A percentile compares a stretch with the other conserved stretches of the same genome.
Conservation (phyloP, 2,888 invertebrate species). For the Reticulitermes lucifugus region DNA sequence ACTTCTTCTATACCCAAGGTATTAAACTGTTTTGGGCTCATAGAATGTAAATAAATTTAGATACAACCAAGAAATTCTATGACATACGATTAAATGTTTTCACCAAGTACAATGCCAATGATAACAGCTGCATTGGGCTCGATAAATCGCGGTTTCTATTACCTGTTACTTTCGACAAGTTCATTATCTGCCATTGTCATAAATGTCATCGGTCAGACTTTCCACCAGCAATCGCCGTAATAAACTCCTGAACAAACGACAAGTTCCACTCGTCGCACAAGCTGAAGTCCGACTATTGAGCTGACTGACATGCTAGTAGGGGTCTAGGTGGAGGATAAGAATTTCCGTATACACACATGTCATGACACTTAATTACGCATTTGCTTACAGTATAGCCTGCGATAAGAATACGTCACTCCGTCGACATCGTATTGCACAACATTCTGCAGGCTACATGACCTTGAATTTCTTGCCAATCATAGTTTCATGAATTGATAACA, state of each 20-base stretch:
- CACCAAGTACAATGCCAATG: too few species aligned
- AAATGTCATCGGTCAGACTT: not conserved
- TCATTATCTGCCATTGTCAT: slow-evolving; percentile 58
- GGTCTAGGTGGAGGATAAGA: not conserved
- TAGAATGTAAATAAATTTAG: too few species aligned
- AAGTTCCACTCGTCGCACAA: not conserved
- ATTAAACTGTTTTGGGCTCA: too few species aligned
- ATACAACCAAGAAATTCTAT: too few species aligned
- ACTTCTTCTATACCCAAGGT: too few species aligned
- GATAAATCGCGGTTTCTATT: slow-evolving; percentile 14
- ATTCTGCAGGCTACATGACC: not conserved
- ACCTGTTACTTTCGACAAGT: slow-evolving; percentile 57
- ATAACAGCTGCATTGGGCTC: too few species aligned
- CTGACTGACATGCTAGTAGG: not conserved
- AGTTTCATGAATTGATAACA: too few species aligned
- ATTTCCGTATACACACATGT: not conserved
- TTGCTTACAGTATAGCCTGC: not conserved
- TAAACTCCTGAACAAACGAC: not conserved
- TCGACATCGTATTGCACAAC: not conserved
- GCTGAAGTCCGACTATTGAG: not conserved
- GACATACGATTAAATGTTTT: too few species aligned
- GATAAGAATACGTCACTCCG: not conserved
- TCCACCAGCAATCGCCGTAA: not conserved
- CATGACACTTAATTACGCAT: not conserved
- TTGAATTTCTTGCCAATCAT: not conserved